Percentiles rank a stretch among this genome's conserved stretches.
Conservation (phyloP, 2,888 invertebrate genomes). For the Nipponacmea schrenckii region DNA sequence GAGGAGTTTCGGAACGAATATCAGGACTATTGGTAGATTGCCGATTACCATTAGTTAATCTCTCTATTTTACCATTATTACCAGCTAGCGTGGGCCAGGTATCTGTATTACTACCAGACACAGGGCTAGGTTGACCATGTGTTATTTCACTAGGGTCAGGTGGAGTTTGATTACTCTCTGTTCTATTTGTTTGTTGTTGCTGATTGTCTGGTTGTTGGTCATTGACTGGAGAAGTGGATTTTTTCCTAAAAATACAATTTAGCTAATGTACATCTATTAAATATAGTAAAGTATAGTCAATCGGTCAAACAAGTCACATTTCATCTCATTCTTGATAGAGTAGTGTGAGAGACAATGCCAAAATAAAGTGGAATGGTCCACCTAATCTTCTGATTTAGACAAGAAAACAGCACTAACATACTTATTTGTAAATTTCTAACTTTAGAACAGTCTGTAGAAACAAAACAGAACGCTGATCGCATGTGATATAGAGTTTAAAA, state of each 20-base stretch:
- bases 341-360: too few relatives aligned
- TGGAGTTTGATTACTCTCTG: slow-evolving; percentile 29
- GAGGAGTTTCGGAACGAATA: not conserved
- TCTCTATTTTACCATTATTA: slow-evolving; percentile 31
- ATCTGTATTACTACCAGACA: slow-evolving; percentile 45
- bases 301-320: too few relatives aligned
- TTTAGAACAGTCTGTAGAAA: too few relatives aligned
- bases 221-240: slow-evolving; percentile 44
- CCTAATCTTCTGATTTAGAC: too few relatives aligned
- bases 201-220: slow-evolving; percentile 14
- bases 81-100: slow-evolving; percentile 56
- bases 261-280: not conserved
- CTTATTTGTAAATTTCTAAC: too few relatives aligned
- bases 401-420: too few relatives aligned
- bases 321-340: too few relatives aligned
- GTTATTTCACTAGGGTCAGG: slow-evolving; percentile 16
- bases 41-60: slow-evolving; percentile 39
- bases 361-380: too few relatives aligned
- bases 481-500: too few relatives aligned
- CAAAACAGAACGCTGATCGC: too few relatives aligned
- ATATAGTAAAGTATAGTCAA: too few relatives aligned
- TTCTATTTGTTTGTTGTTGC: not conserved
- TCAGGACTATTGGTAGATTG: slow-evolving; percentile 22
- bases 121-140: slow-evolving; percentile 26
- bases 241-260: slow-evolving; percentile 42